Evolutionary conservation across 30 jellyfish, hydroid and myxozoan species (phyloP), one percentile per base, ranked within the genome.

Genomic region (Hydractinia echinata): DNA sequence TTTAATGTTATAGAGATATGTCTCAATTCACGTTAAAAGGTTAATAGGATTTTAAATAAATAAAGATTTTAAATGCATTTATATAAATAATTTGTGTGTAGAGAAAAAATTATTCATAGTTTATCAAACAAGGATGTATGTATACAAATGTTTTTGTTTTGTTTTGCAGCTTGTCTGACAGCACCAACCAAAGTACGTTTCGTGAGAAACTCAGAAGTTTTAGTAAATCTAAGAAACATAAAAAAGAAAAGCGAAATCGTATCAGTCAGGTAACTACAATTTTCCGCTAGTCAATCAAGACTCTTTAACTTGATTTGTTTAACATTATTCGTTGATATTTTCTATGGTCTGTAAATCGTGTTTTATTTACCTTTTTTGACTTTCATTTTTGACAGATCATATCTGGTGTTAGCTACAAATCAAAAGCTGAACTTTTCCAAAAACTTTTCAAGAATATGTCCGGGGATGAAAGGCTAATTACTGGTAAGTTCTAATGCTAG

Each of bases 401-500:
- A 81, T 86, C 98, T 8, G 98, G 96, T 11, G 89, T 86, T n/a
- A 76, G 89, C 14, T 81, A 77, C 89, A 91, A 83, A 68, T 82
- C 98, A 21, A 91, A 91, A 58, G 81, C 94, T 72, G 92, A 71
- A 54, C 86, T 91, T 19, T 91, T 91, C 76, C 94, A 91, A 55
- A 83, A 89, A 84, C 69, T 91, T 8, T 86, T 91, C 83, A 91
- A 91, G 78, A 93, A 89, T 82, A 84, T 91, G 73, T 81, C 95
- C 2, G 78, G 44, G 13, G 95, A 77, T 18, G 98, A 91, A 76
- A 77, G 52, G 52, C 85, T 86, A 14, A 86, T 91, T n/a, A 76
- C 82, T 74, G 98, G 98, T 83, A 82, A 51, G 85, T 61, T 4
- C 9, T 6, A 13, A 20, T 30, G 2, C 44, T 30, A 2, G 44